These are phyloP conservation scores for Dendroctonus ponderosae DNA, from an alignment of 1,140 invertebrate species.

Conservation along the genomic window DNA sequence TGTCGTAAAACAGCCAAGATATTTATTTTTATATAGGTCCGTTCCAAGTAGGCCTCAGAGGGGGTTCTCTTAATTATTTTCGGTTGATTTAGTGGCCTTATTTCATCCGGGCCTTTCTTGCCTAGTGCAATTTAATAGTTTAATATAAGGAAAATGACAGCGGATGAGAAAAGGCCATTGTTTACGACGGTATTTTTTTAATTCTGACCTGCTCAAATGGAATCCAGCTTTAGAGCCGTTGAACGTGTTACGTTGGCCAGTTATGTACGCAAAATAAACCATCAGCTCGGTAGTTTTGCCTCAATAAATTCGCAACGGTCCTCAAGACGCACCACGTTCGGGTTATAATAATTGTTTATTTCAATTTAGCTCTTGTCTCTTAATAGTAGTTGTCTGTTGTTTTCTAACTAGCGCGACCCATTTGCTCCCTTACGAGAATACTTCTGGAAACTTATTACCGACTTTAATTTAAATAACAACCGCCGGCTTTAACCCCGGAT, in stretches of 20 bases:
- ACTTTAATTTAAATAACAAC: conserved; percentile 45
- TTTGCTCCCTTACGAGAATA: conserved; percentile 45
- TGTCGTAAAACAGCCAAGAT: too few relatives aligned
- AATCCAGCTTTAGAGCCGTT: too few relatives aligned
- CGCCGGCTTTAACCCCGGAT: conserved; percentile 20
- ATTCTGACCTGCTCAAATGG: too few relatives aligned
- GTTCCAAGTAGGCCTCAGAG: too few relatives aligned
- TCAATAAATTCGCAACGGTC: conserved; percentile 16
- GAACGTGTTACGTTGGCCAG: not conserved
- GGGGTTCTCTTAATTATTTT: too few relatives aligned
- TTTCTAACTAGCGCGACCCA: conserved; percentile 40
- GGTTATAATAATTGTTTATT: conserved; percentile 45
- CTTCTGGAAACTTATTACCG: conserved; percentile 43
- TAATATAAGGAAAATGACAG: too few relatives aligned
- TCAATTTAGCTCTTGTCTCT: conserved; percentile 43
- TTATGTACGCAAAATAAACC: conserved; percentile 19
- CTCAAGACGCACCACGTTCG: conserved; percentile 1
- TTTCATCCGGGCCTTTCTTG: too few relatives aligned
- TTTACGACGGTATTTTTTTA: too few relatives aligned
- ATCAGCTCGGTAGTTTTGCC: not conserved
- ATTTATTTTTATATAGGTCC: too few relatives aligned
- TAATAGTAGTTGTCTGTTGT: conserved; percentile 43
- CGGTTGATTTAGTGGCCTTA: too few relatives aligned
- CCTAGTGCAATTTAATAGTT: too few relatives aligned
- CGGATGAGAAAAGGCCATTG: too few relatives aligned